phyloP scores from a whole-genome alignment of 92 coral and sea anemone species.

The Zoanthus sociatus region DNA sequence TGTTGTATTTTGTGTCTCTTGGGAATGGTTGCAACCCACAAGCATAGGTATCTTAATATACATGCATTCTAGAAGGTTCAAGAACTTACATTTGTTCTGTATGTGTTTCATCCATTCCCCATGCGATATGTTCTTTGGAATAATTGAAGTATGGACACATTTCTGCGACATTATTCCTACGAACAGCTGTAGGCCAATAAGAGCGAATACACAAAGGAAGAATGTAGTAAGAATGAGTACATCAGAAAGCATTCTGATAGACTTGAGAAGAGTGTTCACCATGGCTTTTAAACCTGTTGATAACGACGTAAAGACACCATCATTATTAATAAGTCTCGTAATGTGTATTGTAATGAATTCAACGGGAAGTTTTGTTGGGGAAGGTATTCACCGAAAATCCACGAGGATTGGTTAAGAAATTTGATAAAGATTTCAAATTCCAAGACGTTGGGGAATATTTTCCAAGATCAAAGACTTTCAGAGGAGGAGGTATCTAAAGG shows the following conservation, averaged over 20 bases:
- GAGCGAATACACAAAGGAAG: conserved; percentile 98
- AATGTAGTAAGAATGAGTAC: conserved; percentile 94
- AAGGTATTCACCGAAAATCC: too few relatives aligned
- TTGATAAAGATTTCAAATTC: too few relatives aligned
- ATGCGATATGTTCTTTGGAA: conserved; percentile 49
- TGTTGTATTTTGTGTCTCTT: too few relatives aligned
- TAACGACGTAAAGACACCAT: conserved; percentile 17
- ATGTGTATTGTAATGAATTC: too few relatives aligned
- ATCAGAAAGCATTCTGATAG: conserved; percentile 99
- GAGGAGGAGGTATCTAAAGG: too few relatives aligned
- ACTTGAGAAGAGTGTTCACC: conserved; percentile 99
- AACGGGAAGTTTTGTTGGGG: too few relatives aligned
- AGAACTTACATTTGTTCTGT: conserved; percentile 61
- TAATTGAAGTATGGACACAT: conserved; percentile 72
- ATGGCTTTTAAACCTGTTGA: conserved; percentile 94
- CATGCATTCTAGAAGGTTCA: too few relatives aligned
- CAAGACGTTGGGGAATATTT: too few relatives aligned
- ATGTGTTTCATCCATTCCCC: conserved; percentile 38
- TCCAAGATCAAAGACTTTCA: too few relatives aligned
- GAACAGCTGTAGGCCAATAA: conserved; percentile 96
- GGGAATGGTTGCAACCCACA: neutral
- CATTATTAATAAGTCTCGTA: neutral
- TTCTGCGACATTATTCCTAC: conserved; percentile 88
- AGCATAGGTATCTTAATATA: neutral
- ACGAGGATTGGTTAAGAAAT: too few relatives aligned